Percentiles rank a stretch among this genome's conserved stretches.
These are phyloP conservation scores for Accipiter cooperii DNA, from an alignment of 2,113 vertebrate species.

Conservation along the genomic window DNA sequence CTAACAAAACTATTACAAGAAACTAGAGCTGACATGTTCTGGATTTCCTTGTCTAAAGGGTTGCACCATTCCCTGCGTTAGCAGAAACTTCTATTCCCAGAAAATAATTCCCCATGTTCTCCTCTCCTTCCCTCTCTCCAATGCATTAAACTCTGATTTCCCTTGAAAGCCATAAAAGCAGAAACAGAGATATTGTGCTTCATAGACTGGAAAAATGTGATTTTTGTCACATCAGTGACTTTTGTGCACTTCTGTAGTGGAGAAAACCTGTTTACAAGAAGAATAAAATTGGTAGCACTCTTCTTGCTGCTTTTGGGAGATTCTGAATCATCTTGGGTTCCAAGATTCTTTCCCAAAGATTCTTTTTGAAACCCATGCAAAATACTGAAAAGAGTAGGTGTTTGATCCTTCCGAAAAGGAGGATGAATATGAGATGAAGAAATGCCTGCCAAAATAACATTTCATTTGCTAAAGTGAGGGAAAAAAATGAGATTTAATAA, in stretches of 20 bases:
- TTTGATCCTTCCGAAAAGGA: neutral
- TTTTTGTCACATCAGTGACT: conserved; percentile 79
- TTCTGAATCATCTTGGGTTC: neutral
- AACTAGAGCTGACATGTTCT: neutral
- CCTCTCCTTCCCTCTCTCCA: neutral
- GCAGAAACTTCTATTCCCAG: neutral
- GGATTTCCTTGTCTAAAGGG: neutral
- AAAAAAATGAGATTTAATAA: neutral
- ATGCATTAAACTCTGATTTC: conserved; percentile 49
- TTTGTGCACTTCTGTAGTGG: conserved; percentile 55
- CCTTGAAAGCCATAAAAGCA: conserved; percentile 65
- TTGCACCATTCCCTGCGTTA: neutral
- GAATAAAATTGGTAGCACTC: neutral
- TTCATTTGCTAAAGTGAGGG: neutral
- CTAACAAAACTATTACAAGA: neutral
- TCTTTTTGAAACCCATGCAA: neutral
- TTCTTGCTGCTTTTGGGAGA: neutral
- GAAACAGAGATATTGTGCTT: conserved; percentile 68
- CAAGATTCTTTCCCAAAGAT: neutral
- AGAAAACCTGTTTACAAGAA: conserved; percentile 62
- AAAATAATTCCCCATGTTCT: neutral
- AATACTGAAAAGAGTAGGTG: neutral
- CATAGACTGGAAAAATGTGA: conserved; percentile 76
- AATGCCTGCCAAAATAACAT: neutral
- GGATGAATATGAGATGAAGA: neutral